Evolutionary conservation across 1,140 invertebrate species (phyloP).

Genomic region (Psix sp.): DNA sequence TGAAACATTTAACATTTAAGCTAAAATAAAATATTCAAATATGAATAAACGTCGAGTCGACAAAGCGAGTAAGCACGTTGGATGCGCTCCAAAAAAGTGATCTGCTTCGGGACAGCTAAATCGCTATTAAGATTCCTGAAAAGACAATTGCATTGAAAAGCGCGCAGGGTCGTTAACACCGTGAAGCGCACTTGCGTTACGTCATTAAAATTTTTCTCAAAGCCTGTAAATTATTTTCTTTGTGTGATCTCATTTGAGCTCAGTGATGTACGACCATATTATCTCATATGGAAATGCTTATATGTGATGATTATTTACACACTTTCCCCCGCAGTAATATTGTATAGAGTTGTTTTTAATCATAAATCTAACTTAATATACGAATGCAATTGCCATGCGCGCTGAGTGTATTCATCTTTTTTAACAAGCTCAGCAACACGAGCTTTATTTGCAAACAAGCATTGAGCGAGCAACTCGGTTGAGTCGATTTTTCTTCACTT

Average conservation of each 20-base stretch:
- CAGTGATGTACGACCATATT: constrained; percentile 41
- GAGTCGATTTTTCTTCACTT: too few species aligned
- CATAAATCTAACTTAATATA: constrained; percentile 58
- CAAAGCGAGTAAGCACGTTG: too few species aligned
- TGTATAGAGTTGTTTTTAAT: constrained; percentile 54
- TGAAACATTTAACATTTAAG: too few species aligned
- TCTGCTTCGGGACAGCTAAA: constrained; percentile 18
- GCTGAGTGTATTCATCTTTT: constrained; percentile 47
- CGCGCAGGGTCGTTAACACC: constrained; percentile 47
- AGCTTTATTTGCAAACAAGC: too few species aligned
- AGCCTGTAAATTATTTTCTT: constrained; percentile 49
- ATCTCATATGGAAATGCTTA: constrained; percentile 36
- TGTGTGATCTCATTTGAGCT: constrained; percentile 45
- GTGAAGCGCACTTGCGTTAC: constrained; percentile 27
- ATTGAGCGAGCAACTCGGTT: too few species aligned
- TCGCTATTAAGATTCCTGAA: constrained; percentile 26
- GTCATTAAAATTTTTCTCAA: constrained; percentile 49
- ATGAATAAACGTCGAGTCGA: too few species aligned
- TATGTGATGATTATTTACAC: constrained; percentile 54
- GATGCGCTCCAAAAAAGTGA: too few species aligned
- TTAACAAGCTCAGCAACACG: constrained; percentile 46
- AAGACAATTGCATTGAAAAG: constrained; percentile 42
- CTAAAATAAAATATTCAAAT: too few species aligned
- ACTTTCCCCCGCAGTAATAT: constrained; percentile 56
- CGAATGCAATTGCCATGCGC: constrained; percentile 39